Evolutionary conservation across 1,140 invertebrate species (phyloP).

Genomic region (Acromyrmex heyeri): DNA sequence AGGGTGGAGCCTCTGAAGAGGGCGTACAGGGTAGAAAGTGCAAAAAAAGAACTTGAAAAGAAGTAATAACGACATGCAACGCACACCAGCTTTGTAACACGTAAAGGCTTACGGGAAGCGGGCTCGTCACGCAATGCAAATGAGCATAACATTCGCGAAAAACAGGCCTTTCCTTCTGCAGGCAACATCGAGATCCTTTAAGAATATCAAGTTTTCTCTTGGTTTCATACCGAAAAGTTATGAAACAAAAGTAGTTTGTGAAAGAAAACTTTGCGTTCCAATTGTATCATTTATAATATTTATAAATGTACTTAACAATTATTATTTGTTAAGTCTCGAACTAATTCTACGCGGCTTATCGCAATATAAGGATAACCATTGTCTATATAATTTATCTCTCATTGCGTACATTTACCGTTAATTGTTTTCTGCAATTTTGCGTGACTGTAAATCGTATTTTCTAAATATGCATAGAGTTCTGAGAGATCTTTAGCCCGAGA

Average conservation of each 20-base stretch:
- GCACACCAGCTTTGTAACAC: conserved; percentile 73
- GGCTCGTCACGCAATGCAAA: conserved; percentile 83
- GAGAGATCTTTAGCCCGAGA: not conserved
- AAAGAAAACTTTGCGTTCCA: conserved; percentile 12
- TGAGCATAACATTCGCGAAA: conserved; percentile 72
- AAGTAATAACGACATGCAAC: conserved; percentile 79
- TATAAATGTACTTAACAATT: conserved; percentile 30
- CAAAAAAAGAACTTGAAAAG: conserved; percentile 48
- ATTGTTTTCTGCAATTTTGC: not conserved
- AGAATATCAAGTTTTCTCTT: conserved; percentile 55
- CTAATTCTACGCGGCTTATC: not conserved
- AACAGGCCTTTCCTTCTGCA: conserved; percentile 28
- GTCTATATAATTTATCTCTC: not conserved
- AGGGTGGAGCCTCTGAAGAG: conserved; percentile 27
- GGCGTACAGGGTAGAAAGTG: conserved; percentile 44
- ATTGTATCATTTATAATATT: not conserved
- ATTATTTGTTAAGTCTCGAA: conserved; percentile 16
- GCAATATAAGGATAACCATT: not conserved
- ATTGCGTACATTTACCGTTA: not conserved
- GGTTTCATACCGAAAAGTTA: conserved; percentile 25
- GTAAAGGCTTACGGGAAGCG: conserved; percentile 79
- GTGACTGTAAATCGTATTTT: not conserved
- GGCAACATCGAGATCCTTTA: conserved; percentile 19
- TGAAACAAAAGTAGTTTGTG: conserved; percentile 24
- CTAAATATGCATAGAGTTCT: not conserved